phyloP scores from a whole-genome alignment of 2,113 vertebrate species.

The Pangasianodon gigas region DNA sequence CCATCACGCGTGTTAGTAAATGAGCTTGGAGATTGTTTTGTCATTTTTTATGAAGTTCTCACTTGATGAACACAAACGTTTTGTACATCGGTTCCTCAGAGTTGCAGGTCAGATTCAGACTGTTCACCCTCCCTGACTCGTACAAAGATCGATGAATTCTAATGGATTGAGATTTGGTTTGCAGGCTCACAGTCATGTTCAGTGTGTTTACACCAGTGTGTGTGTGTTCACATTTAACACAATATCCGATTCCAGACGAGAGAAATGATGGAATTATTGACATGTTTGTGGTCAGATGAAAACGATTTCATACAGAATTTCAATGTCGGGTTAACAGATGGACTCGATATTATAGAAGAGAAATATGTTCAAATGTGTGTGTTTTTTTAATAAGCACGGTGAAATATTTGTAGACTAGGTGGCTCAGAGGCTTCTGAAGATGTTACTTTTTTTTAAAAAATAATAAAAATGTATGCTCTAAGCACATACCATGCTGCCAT shows the following conservation, averaged over 20 bases:
- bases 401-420: background rate
- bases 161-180: background rate
- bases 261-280: background rate
- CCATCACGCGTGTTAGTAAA: background rate
- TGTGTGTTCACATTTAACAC: slow-evolving; percentile 7
- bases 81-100: no score
- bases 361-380: background rate
- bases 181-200: background rate
- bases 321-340: background rate
- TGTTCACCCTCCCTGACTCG: background rate
- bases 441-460: background rate
- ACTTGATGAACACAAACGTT: background rate
- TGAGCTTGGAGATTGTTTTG: background rate
- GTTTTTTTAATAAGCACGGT: background rate
- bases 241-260: background rate
- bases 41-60: no score
- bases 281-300: background rate
- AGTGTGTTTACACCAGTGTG: slow-evolving; percentile 11
- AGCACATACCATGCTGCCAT: background rate
- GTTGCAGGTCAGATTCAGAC: background rate
- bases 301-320: background rate
- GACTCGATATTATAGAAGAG: background rate
- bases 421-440: background rate
- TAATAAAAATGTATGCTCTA: no score
- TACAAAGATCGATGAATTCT: background rate